A percentile compares a stretch with the other conserved stretches of the same genome.
Conservation (phyloP, 1,140 invertebrate species). For the Euwallacea fornicatus region DNA sequence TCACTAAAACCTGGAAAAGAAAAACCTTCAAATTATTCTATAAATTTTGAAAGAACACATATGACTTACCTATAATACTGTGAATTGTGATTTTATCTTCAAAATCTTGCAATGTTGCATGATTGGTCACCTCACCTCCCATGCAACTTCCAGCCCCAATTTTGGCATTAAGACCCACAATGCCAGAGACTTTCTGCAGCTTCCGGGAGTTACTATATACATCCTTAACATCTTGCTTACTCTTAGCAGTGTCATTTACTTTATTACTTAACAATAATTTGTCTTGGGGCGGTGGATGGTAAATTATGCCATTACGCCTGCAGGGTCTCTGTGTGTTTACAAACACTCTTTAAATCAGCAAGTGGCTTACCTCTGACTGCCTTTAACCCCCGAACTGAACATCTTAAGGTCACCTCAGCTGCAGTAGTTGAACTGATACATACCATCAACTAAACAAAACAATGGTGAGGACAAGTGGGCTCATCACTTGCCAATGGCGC, state of each 20-base stretch:
- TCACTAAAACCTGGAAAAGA: conserved; percentile 43
- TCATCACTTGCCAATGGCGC: conserved; percentile 15
- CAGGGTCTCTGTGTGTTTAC: conserved; percentile 11
- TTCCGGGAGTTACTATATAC: conserved; percentile 39
- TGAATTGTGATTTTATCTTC: conserved; percentile 46
- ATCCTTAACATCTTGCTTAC: conserved; percentile 36
- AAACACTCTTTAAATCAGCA: background rate
- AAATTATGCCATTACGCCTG: conserved; percentile 45
- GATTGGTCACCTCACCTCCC: conserved; percentile 40
- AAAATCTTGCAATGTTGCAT: conserved; percentile 36
- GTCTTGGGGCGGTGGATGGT: conserved; percentile 32
- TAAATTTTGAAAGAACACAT: background rate
- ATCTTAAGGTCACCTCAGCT: conserved; percentile 47
- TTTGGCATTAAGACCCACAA: conserved; percentile 3
- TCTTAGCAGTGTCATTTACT: conserved; percentile 33
- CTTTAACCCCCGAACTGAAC: conserved; percentile 49
- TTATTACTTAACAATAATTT: background rate
- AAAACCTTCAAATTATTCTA: background rate
- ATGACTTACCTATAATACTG: conserved; percentile 51
- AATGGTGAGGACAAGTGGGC: conserved; percentile 1
- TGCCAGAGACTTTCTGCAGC: conserved; percentile 21
- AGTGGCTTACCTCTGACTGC: conserved; percentile 45
- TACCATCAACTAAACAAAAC: conserved; percentile 36
- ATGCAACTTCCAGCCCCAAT: conserved; percentile 25
- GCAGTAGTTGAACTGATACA: conserved; percentile 38